These are phyloP conservation scores for Monoplex corrugatus DNA, from an alignment of 2,888 invertebrate genomes.

Conservation along the genomic window DNA sequence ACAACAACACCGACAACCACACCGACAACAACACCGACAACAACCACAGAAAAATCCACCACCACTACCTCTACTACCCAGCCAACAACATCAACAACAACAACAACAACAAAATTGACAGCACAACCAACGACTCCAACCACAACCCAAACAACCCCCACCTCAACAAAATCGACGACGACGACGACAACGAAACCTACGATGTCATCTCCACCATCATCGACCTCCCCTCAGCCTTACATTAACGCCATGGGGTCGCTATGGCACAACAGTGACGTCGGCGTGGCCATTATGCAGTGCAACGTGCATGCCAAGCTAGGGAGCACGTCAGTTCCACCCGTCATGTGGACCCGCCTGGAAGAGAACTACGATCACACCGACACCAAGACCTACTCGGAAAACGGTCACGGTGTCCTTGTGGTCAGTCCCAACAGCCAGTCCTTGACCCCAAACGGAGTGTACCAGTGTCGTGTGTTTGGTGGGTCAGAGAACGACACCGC, in stretches of 20 bases:
- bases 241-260: neutral
- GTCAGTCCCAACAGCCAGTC: neutral
- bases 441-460: neutral
- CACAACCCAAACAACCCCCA: neutral
- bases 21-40: neutral
- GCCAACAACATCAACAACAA: neutral
- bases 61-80: conserved; percentile 2
- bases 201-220: neutral
- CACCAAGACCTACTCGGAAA: neutral
- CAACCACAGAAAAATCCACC: neutral
- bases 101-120: neutral
- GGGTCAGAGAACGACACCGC: conserved; percentile 20
- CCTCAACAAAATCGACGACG: neutral
- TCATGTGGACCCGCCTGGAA: conserved; percentile 46
- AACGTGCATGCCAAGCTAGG: neutral
- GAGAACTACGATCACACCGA: conserved; percentile 40
- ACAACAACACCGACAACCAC: neutral
- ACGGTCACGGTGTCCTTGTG: conserved; percentile 28
- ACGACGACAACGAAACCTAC: neutral
- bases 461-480: conserved; percentile 1
- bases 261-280: neutral
- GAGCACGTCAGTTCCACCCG: neutral
- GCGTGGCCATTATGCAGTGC: conserved; percentile 29
- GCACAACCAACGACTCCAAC: neutral
- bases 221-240: neutral